Base-by-base conservation (phyloP, 2,797 vertebrate species). In the Stomatorhinus walkeri region DNA sequence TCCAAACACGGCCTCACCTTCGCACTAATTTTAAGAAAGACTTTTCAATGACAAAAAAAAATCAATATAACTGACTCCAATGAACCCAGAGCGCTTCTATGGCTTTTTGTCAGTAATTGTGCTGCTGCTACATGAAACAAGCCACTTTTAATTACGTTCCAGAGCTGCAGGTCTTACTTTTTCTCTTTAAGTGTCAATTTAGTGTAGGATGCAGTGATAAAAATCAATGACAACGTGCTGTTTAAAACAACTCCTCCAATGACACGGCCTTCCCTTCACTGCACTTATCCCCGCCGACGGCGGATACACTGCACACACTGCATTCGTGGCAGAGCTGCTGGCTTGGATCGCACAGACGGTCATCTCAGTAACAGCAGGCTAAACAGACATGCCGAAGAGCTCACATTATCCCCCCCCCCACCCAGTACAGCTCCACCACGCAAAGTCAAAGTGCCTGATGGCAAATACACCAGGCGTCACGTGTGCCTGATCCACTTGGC, bases 381-480 rank as follows among this genome's bases (percentile, higher is more conserved):
- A 84, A 61, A 89, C 61, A 88, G 87, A 90, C 89, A 88, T 89
- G 89, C 86, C 87, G 89, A 90, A 72, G 83, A 40, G 84, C 56
- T 52, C 51, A 32, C 64, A 87, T 91, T 89, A 88, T 87, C 90
- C 9, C 24, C 22, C 59, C 59, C 81, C 22, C 59, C 83, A 49
- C 88, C 51, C 22, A 87, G 90, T 81, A 85, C 87, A 49, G 87
- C 90, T 90, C 91, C 92, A 91, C 92, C 92, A 90, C 90, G 89
- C 93, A 91, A 93, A 94, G 90, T 89, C 92, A 91, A 92, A 95
- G 92, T 94, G 92, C 94, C 92, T 88, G 89, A 93, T 88, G 90
- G 93, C 92, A 95, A 95, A 95, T 93, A 95, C 92, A 92, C 93
- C 90, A 93, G 91, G 91, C 89, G 91, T 90, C 92, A 90, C 91